phyloP scores from a whole-genome alignment of 1,140 invertebrate genomes.

The Dendroctonus valens region DNA sequence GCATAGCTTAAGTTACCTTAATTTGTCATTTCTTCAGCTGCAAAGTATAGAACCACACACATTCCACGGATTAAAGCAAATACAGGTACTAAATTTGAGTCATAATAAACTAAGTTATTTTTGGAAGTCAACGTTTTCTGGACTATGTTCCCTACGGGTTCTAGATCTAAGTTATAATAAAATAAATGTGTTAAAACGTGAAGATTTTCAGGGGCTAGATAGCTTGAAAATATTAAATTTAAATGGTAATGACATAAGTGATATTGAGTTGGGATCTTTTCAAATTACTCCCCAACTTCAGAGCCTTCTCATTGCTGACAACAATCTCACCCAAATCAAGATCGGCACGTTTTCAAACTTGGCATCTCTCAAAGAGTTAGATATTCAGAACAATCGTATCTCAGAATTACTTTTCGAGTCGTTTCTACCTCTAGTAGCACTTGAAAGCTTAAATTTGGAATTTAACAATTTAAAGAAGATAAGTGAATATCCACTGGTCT shows the following conservation, averaged over 20 bases:
- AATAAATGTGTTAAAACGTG: background rate
- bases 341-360: constrained; percentile 27
- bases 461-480: constrained; percentile 23
- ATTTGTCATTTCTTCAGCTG: constrained; percentile 7
- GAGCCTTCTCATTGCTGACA: constrained; percentile 1
- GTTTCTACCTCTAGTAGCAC: constrained; percentile 13
- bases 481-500: background rate
- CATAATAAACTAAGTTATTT: constrained; percentile 7
- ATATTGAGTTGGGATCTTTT: constrained; percentile 17
- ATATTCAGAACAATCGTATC: constrained; percentile 19
- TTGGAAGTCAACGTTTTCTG: background rate
- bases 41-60: constrained; percentile 1
- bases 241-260: constrained; percentile 11
- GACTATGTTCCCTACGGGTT: background rate
- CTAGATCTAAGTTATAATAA: constrained; percentile 23
- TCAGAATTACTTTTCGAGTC: constrained; percentile 11
- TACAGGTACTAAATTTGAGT: constrained; percentile 10
- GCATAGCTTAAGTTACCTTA: background rate
- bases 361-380: background rate
- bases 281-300: constrained; percentile 11
- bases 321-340: constrained; percentile 16
- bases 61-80: constrained; percentile 10
- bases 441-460: constrained; percentile 15
- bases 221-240: constrained; percentile 12
- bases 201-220: constrained; percentile 13